Conservation (phyloP, 1,140 invertebrate species). For the Drosophila burlai region DNA sequence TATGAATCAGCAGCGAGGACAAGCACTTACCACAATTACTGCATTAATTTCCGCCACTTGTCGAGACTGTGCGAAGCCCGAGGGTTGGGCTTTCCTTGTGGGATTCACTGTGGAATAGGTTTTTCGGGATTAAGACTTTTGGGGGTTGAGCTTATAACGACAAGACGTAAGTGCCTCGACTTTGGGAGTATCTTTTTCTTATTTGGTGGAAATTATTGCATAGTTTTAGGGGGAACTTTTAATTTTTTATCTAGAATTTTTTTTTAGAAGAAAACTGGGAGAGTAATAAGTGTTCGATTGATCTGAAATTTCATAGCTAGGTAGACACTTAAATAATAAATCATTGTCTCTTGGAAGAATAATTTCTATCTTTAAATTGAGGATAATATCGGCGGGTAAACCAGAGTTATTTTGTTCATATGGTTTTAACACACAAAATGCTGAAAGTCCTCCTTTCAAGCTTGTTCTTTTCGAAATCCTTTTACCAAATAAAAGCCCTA, state of each 20-base stretch:
- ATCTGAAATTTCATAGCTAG: not conserved
- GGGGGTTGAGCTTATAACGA: conserved; percentile 11
- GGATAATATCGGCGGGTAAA: too few species aligned
- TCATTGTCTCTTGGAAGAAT: not conserved
- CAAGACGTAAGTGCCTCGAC: not conserved
- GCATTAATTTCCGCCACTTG: conserved; percentile 71
- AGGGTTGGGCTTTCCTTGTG: conserved; percentile 14
- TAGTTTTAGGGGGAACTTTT: not conserved
- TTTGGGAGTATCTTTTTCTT: not conserved
- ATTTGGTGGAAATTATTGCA: not conserved
- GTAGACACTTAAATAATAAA: too few species aligned
- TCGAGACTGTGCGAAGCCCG: conserved; percentile 11
- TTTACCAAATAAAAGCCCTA: too few species aligned
- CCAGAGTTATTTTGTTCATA: too few species aligned
- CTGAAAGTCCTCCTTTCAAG: not conserved
- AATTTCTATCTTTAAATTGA: not conserved
- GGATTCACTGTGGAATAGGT: conserved; percentile 6
- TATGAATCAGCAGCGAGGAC: conserved; percentile 53
- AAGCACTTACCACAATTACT: conserved; percentile 80
- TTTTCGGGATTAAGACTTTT: conserved; percentile 9
- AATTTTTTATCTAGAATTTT: not conserved
- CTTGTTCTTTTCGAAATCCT: not conserved
- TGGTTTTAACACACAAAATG: not conserved
- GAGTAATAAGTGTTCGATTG: not conserved
- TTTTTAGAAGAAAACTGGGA: not conserved